These are phyloP conservation scores for Ommatoiulus sabulosus DNA, from an alignment of 2,888 invertebrate species.

Conservation along the genomic window DNA sequence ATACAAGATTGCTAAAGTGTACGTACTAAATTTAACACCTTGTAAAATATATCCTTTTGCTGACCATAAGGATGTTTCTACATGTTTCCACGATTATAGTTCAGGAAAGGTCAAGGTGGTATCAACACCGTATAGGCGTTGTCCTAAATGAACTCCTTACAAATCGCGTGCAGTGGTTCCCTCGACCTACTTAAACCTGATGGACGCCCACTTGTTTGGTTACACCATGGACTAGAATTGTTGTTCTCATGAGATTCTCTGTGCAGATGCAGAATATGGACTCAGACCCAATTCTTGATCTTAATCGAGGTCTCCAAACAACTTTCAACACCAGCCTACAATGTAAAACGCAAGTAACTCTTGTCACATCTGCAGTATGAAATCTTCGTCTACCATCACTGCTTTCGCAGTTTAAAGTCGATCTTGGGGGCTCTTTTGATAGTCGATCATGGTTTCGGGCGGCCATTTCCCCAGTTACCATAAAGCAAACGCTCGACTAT, in stretches of 20 bases:
- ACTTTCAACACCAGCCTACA: too few species aligned
- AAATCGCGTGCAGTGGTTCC: neutral
- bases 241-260: neutral
- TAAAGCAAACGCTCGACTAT: neutral
- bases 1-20: too few species aligned
- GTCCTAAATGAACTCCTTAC: neutral
- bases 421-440: neutral
- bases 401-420: neutral
- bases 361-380: too few species aligned
- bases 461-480: neutral
- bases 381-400: neutral
- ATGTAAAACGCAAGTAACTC: too few species aligned
- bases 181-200: constrained; percentile 13
- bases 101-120: neutral
- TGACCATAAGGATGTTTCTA: too few species aligned
- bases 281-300: too few species aligned
- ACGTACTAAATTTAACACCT: too few species aligned
- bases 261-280: too few species aligned
- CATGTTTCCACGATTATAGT: neutral
- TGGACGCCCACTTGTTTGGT: neutral
- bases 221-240: neutral
- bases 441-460: neutral
- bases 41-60: too few species aligned
- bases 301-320: too few species aligned
- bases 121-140: neutral